These are phyloP conservation scores for Lasioglossum oenotherae DNA, from an alignment of 2,888 invertebrate genomes.

Conservation along the genomic window DNA sequence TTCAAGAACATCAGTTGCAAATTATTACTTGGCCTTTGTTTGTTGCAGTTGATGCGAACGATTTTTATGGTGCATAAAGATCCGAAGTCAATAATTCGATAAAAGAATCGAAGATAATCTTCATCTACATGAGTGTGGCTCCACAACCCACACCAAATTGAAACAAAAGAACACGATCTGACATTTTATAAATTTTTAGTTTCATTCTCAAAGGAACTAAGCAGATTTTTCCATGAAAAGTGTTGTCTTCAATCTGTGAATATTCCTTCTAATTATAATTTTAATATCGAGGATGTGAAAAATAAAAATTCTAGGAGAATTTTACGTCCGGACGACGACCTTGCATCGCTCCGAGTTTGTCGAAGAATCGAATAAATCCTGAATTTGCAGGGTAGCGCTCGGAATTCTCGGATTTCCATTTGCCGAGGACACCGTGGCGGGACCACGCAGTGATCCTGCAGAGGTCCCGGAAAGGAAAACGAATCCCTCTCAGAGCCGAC, in stretches of 20 bases:
- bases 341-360: neutral
- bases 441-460: neutral
- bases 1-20: too few species aligned
- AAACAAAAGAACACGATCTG: too few species aligned
- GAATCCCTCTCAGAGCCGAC: slow-evolving; percentile 5
- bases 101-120: too few species aligned
- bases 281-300: neutral
- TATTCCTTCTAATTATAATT: neutral
- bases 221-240: too few species aligned
- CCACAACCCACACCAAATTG: too few species aligned
- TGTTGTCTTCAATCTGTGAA: neutral
- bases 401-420: slow-evolving; percentile 5
- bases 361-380: neutral
- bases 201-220: too few species aligned
- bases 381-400: neutral
- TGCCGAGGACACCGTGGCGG: neutral
- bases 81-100: too few species aligned
- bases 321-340: neutral
- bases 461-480: neutral
- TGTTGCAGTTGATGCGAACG: too few species aligned
- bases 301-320: neutral
- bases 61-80: too few species aligned
- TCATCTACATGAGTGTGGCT: too few species aligned
- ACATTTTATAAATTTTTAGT: too few species aligned
- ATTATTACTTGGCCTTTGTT: too few species aligned